Evolutionary conservation across 1,140 invertebrate genomes (phyloP).

Genomic region (Hylaeus anthracinus): DNA sequence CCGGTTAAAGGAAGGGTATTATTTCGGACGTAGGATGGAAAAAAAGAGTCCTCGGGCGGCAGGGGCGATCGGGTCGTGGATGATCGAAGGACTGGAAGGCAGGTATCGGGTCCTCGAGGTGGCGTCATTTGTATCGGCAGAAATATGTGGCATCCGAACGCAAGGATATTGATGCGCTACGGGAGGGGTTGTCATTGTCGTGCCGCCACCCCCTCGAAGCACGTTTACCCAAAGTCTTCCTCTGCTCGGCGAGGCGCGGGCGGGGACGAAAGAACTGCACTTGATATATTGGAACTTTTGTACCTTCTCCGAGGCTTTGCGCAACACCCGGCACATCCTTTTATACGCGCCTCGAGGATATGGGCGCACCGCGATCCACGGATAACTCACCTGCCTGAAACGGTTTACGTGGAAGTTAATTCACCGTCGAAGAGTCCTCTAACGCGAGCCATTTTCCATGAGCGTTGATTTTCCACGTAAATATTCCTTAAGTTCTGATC

Average conservation of each 20-base stretch:
- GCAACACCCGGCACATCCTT: slow-evolving; percentile 68
- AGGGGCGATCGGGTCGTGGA: slow-evolving; percentile 51
- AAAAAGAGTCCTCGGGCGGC: slow-evolving; percentile 27
- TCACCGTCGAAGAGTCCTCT: slow-evolving; percentile 27
- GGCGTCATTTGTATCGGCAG: slow-evolving; percentile 67
- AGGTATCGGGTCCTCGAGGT: slow-evolving; percentile 64
- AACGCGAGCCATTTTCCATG: not conserved
- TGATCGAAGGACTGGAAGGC: slow-evolving; percentile 54
- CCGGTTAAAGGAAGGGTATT: slow-evolving; percentile 57
- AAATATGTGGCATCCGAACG: slow-evolving; percentile 66
- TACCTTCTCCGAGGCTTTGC: slow-evolving; percentile 56
- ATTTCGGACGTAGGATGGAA: slow-evolving; percentile 33
- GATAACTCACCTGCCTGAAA: slow-evolving; percentile 60
- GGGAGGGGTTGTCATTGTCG: slow-evolving; percentile 65
- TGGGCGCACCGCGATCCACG: slow-evolving; percentile 46
- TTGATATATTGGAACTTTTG: slow-evolving; percentile 72
- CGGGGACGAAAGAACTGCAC: slow-evolving; percentile 62
- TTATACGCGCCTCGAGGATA: slow-evolving; percentile 58
- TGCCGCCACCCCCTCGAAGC: slow-evolving; percentile 57
- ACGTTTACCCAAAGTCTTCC: slow-evolving; percentile 24
- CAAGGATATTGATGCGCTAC: slow-evolving; percentile 67
- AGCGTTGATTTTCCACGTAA: not conserved
- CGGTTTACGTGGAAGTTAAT: slow-evolving; percentile 45
- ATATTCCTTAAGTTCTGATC: too few relatives aligned
- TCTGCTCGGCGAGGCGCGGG: slow-evolving; percentile 6